Percentiles rank a stretch among this genome's conserved stretches.
phyloP scores from a whole-genome alignment of 1,140 invertebrate species.

The Scaptomyza pallida region DNA sequence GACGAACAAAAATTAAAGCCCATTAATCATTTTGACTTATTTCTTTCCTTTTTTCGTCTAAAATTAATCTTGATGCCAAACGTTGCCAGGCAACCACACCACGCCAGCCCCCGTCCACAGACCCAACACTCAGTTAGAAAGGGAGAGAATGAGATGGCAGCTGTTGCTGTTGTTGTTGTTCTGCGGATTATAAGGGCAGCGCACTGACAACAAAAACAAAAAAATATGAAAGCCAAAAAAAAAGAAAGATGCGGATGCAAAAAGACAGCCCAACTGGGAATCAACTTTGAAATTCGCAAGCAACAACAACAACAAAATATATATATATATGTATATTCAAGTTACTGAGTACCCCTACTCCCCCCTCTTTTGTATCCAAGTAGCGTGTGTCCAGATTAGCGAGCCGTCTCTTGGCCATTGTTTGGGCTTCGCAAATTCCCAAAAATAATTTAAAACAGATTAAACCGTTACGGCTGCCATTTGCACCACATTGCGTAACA shows the following conservation, averaged over 20 bases:
- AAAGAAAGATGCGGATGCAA: conserved; percentile 35
- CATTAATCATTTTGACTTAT: conserved; percentile 84
- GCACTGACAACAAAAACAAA: conserved; percentile 30
- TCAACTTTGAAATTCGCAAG: conserved; percentile 37
- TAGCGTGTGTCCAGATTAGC: conserved; percentile 46
- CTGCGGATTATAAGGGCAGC: conserved; percentile 64
- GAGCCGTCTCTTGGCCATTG: conserved; percentile 25
- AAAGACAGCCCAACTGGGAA: conserved; percentile 48
- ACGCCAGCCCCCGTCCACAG: conserved; percentile 14
- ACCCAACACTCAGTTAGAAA: conserved; percentile 28
- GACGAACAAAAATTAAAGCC: conserved; percentile 76
- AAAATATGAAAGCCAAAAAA: conserved; percentile 50
- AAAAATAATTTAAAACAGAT: conserved; percentile 82
- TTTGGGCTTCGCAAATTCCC: conserved; percentile 32
- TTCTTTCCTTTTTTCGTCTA: conserved; percentile 82
- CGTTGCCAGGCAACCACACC: conserved; percentile 57
- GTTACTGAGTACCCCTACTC: not conserved
- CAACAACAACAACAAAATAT: conserved; percentile 10
- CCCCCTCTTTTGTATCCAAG: not conserved
- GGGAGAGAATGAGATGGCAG: conserved; percentile 29
- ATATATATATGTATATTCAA: conserved; percentile 22
- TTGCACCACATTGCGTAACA: conserved; percentile 65
- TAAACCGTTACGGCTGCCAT: conserved; percentile 80
- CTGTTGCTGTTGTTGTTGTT: conserved; percentile 29
- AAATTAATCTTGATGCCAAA: conserved; percentile 83